A percentile compares a stretch with the other conserved stretches of the same genome.
Conservation (phyloP, 2,113 vertebrate genomes). For the Conger conger region DNA sequence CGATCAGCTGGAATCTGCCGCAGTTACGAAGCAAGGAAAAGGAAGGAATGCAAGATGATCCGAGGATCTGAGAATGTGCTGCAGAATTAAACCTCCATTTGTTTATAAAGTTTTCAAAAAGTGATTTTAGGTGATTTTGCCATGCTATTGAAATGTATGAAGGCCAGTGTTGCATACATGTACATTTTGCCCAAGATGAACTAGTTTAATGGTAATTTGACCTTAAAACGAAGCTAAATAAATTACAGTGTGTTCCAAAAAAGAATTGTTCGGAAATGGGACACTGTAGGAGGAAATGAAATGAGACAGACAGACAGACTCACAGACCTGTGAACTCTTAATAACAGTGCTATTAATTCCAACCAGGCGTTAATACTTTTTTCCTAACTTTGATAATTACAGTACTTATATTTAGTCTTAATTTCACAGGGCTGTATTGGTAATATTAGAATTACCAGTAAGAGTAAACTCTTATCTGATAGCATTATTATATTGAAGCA, state of each 20-base stretch:
- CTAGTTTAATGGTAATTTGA: not conserved
- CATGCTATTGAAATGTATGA: not conserved
- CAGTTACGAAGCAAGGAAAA: no score
- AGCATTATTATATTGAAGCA: not conserved
- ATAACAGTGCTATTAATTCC: not conserved
- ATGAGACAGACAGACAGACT: not conserved
- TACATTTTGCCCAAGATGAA: not conserved
- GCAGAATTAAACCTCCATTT: no score
- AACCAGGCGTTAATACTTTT: no score
- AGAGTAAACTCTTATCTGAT: not conserved
- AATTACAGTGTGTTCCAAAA: not conserved
- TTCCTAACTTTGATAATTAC: not conserved
- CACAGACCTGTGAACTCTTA: not conserved
- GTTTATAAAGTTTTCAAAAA: no score
- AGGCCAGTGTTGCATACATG: not conserved
- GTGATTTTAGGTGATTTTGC: no score
- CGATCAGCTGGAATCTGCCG: no score
- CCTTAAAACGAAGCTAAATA: not conserved
- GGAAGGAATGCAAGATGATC: no score
- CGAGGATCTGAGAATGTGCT: no score
- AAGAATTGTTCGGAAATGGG: not conserved
- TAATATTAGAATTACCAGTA: not conserved
- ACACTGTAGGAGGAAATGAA: not conserved
- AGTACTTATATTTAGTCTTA: no score
- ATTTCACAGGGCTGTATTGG: no score